Base-by-base conservation (phyloP, 2,888 invertebrate genomes). In the Torymus tubicola region DNA sequence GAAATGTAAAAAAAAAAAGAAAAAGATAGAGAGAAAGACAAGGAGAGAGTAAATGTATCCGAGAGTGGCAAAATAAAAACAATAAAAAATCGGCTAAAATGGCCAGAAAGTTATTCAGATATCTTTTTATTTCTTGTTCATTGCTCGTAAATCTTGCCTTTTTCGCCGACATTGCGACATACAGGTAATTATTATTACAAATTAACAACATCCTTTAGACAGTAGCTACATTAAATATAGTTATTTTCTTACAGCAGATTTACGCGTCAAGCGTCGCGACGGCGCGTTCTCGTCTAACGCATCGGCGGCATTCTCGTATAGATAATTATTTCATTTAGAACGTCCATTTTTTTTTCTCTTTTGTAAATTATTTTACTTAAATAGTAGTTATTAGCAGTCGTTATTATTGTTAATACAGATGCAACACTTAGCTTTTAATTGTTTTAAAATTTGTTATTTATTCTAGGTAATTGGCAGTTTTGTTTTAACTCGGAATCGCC, bases 181-280 rank as follows among this genome's bases (percentile, higher is more conserved):
- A 80, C 71, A 82, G 72, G 85, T 84, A 86, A 86, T 78, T 86
- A 85, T 85, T 87, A 87, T 87, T 87, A 88, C 86, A 88, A 89
- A 87, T 88, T 87, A 88, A 87, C 86, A 87, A 87, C 87, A 86
- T 87, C 84, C 83, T 85, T 86, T 85, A 84, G 85, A 86, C 85
- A 84, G 80, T 86, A 85, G 85, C 87, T 88, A 87, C 86, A 85
- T 83, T 86, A 86, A 86, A 86, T 86, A 87, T 84, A 85, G 82
- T 84, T 82, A 96, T 77, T 52, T 80, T 82, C 71, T 82, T 82
- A 82, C 64, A 79, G 77, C 77, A 78, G 80, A 80, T 81, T 78
- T 55, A 78, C 75, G 82, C 82, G 78, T 82, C 82, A 75, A 82
- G 80, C 78, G 80, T 80, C 75, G 74, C 70, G 69, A 68, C 18